Base-by-base conservation (phyloP, 2,888 invertebrate species). In the Andrena fulva region DNA sequence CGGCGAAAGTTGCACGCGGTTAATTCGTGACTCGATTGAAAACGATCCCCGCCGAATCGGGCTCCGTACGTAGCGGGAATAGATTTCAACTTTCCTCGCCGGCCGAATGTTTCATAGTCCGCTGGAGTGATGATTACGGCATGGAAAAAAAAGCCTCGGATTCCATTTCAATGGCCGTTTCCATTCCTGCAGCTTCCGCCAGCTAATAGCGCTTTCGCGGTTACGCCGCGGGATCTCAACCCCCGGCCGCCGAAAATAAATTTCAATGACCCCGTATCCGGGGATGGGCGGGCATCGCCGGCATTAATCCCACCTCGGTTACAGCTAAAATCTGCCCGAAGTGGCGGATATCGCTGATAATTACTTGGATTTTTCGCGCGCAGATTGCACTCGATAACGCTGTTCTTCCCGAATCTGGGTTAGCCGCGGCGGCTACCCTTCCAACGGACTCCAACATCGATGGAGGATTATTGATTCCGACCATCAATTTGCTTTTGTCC, bases 21-120 rank as follows among this genome's bases (percentile, higher is more conserved):
- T 60, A 70, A 64, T 27, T 48, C 71, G 68, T 67, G 79, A 80
- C 63, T 72, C 80, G 63, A 80, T 80, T 63, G 80, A 80, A 80
- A 80, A 67, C 80, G 54, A 76, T 72, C 66, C 20, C 63, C 66
- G 27, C 16, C 24, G 56, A 56, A 56, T 48, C 62, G 62, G 35
- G 54, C 56, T 72, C 67, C 56, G 54, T 54, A 48, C 80, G 56
- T 66, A 29, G 72, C 24, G 54, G 48, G 48, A 79, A 71, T 66
- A 48, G 60, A 56, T 60, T 54, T 27, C n/a, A 68, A 79, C 67
- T 80, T 72, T 20, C 20, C 33, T 24, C 31, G 27, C 24, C 12
- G 42, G 60, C 8, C 64, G 70, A 80, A 70, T 70, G 77, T 71
- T 70, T 77, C 77, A 60, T 59, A 64, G 70, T 33, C 50, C 20